Conservation (phyloP, 2,797 vertebrate genomes). For the Cheirogaleus major region DNA sequence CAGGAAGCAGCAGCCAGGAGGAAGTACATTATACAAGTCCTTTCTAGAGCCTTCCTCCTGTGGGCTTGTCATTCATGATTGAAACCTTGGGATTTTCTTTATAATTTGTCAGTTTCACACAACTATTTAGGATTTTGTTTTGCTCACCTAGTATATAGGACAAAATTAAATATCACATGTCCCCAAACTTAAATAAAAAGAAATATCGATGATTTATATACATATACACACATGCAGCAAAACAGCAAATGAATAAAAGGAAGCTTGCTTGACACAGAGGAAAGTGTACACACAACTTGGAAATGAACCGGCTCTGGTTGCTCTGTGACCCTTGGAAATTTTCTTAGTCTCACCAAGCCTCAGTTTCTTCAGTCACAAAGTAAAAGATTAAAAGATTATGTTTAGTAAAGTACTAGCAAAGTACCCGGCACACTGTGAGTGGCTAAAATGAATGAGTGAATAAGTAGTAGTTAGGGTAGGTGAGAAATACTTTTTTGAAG, state of each 20-base stretch:
- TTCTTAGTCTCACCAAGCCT: conserved; percentile 15
- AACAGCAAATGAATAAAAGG: neutral
- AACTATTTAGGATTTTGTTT: conserved; percentile 6
- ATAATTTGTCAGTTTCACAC: neutral
- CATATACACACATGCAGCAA: neutral
- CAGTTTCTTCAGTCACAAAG: conserved; percentile 37
- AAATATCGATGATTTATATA: neutral
- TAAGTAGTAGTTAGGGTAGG: neutral
- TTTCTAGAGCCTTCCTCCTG: neutral
- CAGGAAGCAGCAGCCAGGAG: neutral
- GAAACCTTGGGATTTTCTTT: neutral
- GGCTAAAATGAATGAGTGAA: neutral
- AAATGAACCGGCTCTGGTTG: neutral
- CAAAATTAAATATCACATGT: conserved; percentile 50
- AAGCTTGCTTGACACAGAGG: neutral
- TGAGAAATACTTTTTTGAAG: neutral
- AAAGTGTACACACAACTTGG: neutral
- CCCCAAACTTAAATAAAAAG: conserved; percentile 38
- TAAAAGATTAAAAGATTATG: neutral
- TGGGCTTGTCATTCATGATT: neutral
- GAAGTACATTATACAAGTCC: neutral
- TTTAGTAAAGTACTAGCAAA: conserved; percentile 26
- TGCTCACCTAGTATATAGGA: neutral
- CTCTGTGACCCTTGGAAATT: neutral
- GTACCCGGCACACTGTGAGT: neutral